These are phyloP conservation scores for Phrynocephalus vlangalii DNA, from an alignment of 2,797 vertebrate species.

Conservation along the genomic window DNA sequence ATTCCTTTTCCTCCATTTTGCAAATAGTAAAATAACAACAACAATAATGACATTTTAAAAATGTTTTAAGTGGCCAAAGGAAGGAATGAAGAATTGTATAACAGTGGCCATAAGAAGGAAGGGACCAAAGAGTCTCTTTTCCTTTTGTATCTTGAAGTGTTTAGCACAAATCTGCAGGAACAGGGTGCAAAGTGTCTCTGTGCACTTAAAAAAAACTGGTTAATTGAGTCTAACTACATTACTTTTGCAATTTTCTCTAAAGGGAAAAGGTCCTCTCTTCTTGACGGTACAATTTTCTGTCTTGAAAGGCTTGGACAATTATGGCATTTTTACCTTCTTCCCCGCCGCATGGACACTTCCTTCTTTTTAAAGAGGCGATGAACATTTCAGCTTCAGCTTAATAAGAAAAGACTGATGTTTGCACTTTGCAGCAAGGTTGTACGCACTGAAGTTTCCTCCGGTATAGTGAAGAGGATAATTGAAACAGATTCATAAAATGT, in stretches of 20 bases:
- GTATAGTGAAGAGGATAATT: conserved; percentile 56
- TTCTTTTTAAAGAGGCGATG: conserved; percentile 63
- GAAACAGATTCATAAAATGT: conserved; percentile 51
- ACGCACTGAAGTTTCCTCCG: conserved; percentile 50
- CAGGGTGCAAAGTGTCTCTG: conserved; percentile 53
- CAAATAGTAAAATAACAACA: conserved; percentile 50
- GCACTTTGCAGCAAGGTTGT: conserved; percentile 53
- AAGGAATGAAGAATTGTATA: conserved; percentile 3
- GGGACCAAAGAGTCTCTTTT: conserved; percentile 26
- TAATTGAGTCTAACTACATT: conserved; percentile 54
- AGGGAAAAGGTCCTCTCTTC: conserved; percentile 53
- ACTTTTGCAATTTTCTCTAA: conserved; percentile 59
- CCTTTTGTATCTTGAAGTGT: conserved; percentile 23
- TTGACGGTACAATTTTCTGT: conserved; percentile 54
- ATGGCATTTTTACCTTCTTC: conserved; percentile 60
- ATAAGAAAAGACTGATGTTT: conserved; percentile 66
- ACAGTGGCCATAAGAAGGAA: conserved; percentile 4
- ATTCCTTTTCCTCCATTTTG: conserved; percentile 6
- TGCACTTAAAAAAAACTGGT: conserved; percentile 60
- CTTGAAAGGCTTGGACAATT: conserved; percentile 72
- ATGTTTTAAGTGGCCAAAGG: not conserved
- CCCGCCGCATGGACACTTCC: conserved; percentile 58
- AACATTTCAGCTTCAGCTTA: conserved; percentile 69
- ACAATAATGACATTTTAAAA: conserved; percentile 9
- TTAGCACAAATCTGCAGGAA: conserved; percentile 49